These are phyloP conservation scores for Megalurothrips usitatus DNA, from an alignment of 2,888 invertebrate genomes.

Conservation along the genomic window DNA sequence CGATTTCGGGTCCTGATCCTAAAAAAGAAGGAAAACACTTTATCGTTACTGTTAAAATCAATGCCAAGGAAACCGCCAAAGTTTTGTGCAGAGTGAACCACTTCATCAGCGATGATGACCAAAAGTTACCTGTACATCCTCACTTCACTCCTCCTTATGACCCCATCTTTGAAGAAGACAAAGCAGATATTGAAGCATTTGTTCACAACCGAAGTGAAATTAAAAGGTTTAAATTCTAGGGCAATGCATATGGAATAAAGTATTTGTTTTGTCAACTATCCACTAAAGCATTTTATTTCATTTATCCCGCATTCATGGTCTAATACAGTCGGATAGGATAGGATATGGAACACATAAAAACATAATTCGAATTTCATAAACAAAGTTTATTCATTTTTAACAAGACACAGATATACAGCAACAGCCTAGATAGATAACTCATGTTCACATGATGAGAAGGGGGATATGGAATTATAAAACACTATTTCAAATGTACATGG, in stretches of 20 bases:
- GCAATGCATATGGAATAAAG: background rate
- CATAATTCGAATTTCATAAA: background rate
- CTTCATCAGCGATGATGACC: slow-evolving; percentile 61
- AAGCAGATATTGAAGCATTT: slow-evolving; percentile 33
- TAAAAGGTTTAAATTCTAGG: background rate
- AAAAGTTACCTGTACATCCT: slow-evolving; percentile 53
- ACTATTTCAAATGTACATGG: background rate
- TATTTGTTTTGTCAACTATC: background rate
- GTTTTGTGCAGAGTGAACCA: slow-evolving; percentile 76
- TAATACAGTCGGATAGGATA: background rate
- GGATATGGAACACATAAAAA: background rate
- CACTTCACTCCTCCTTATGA: slow-evolving; percentile 57
- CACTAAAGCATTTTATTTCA: background rate
- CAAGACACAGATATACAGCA: no score
- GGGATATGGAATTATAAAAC: background rate
- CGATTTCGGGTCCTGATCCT: slow-evolving; percentile 78
- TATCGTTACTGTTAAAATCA: slow-evolving; percentile 69
- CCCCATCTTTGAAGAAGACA: slow-evolving; percentile 57
- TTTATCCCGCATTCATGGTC: background rate
- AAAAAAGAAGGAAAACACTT: slow-evolving; percentile 75
- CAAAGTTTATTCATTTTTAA: background rate
- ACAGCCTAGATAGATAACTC: background rate
- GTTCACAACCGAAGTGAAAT: background rate
- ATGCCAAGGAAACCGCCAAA: slow-evolving; percentile 65
- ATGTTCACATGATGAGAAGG: background rate